Evolutionary conservation across 2,113 vertebrate genomes (phyloP).

Genomic region (Burhinus bistriatus): DNA sequence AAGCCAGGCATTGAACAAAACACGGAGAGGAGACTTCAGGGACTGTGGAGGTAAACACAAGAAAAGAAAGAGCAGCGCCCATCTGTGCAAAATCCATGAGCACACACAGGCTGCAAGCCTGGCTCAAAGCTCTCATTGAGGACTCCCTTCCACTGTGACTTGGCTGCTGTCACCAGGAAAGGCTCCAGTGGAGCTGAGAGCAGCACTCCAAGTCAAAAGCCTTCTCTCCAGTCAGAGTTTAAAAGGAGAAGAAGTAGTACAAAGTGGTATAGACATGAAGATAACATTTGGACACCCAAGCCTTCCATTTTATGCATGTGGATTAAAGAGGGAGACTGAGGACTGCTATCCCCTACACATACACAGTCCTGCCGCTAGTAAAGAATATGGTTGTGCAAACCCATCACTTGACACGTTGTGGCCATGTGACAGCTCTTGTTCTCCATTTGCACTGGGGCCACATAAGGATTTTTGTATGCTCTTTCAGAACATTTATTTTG

Average conservation of each 20-base stretch:
- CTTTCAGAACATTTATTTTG: slow-evolving; percentile 10
- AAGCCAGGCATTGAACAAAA: background rate
- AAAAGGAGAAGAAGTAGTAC: background rate
- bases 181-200: background rate
- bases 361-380: background rate
- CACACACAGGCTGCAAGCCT: background rate
- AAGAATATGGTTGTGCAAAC: background rate
- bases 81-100: background rate
- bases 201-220: background rate
- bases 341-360: background rate
- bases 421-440: background rate
- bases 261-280: background rate
- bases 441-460: background rate
- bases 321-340: background rate
- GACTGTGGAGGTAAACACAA: background rate
- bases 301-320: background rate
- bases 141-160: background rate
- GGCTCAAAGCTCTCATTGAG: background rate
- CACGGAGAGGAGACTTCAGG: background rate
- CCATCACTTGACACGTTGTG: background rate
- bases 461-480: background rate
- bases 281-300: background rate
- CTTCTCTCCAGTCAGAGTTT: background rate
- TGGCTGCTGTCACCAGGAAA: background rate
- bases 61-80: background rate